A percentile compares a stretch with the other conserved stretches of the same genome.
phyloP scores from a whole-genome alignment of 2,797 vertebrate genomes.

The Gymnothorax javanicus region DNA sequence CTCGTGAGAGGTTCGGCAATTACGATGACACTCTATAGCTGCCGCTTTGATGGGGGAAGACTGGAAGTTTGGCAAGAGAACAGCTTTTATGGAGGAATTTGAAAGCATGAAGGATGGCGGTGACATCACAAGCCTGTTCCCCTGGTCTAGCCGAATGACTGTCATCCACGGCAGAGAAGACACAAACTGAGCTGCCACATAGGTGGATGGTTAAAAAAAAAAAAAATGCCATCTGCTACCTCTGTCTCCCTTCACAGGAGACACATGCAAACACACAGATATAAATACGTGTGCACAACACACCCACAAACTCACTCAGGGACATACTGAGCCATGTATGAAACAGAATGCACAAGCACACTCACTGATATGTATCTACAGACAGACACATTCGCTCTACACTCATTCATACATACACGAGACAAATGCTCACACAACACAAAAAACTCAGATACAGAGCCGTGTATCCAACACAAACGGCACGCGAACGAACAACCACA shows the following conservation, averaged over 20 bases:
- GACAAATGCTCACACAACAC: not conserved
- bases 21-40: slow-evolving; percentile 18
- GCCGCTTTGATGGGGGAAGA: not conserved
- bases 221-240: slow-evolving; percentile 14
- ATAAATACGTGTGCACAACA: not conserved
- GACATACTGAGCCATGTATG: not conserved
- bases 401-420: not conserved
- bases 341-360: not conserved
- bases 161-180: slow-evolving; percentile 12
- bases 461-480: not conserved
- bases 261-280: not conserved
- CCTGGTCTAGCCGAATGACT: not conserved
- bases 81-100: not conserved
- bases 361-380: not conserved
- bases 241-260: not conserved
- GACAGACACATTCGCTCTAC: too few relatives aligned
- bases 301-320: not conserved
- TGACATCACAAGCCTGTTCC: slow-evolving; percentile 18
- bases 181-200: not conserved
- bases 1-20: not conserved
- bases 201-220: not conserved
- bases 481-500: not conserved
- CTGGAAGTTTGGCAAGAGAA: not conserved
- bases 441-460: not conserved
- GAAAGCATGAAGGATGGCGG: slow-evolving; percentile 17